Conservation (phyloP, 2,888 invertebrate genomes). For the Heteropelma amictum region DNA sequence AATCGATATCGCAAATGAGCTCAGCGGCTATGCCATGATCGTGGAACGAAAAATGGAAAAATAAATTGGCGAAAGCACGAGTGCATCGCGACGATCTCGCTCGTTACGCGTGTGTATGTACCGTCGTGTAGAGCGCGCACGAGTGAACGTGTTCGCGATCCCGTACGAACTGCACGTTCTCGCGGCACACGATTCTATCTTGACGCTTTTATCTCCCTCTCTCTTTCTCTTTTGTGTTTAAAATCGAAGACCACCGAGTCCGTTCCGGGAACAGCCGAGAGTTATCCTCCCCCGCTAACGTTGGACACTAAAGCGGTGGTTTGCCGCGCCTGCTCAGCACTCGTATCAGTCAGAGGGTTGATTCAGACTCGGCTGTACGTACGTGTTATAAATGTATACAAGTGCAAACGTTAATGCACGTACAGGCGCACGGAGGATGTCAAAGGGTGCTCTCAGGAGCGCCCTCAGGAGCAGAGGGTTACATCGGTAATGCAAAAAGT, state of each 20-base stretch:
- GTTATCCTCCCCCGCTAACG: constrained; percentile 53
- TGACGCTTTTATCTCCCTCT: constrained; percentile 40
- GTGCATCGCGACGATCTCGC: constrained; percentile 19
- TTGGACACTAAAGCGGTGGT: constrained; percentile 47
- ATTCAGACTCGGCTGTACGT: not conserved
- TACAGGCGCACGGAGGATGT: constrained; percentile 1
- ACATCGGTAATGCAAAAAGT: too few species aligned
- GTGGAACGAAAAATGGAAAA: not conserved
- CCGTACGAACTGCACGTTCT: constrained; percentile 67
- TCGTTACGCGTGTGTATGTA: too few species aligned
- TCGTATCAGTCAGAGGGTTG: constrained; percentile 3
- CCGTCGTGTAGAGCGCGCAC: constrained; percentile 29
- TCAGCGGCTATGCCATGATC: not conserved
- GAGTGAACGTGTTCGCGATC: constrained; percentile 62
- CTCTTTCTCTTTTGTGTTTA: constrained; percentile 35
- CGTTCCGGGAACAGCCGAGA: constrained; percentile 51
- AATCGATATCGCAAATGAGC: not conserved
- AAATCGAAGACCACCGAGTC: constrained; percentile 46
- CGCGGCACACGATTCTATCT: constrained; percentile 51
- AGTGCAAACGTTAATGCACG: not conserved
- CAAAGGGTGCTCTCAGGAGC: too few species aligned
- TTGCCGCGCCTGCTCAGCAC: constrained; percentile 44
- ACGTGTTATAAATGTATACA: too few species aligned
- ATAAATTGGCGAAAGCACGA: not conserved
- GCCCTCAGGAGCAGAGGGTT: too few species aligned